These are phyloP conservation scores for Anarhynchus alexandrinus DNA, from an alignment of 2,113 vertebrate genomes.

Conservation along the genomic window DNA sequence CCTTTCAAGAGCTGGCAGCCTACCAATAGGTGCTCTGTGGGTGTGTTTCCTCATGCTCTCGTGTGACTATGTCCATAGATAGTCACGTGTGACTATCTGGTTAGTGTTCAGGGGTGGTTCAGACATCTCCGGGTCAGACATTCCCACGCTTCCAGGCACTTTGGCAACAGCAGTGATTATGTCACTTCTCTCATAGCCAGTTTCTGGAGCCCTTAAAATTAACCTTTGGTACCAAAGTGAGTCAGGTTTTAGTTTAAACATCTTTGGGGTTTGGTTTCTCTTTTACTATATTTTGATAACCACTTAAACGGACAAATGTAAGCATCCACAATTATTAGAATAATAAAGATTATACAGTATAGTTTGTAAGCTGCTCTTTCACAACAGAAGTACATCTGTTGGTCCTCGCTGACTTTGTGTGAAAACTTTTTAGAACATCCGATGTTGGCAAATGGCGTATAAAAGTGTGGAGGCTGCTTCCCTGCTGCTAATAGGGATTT, in stretches of 20 bases:
- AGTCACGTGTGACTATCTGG: background rate
- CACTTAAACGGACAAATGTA: background rate
- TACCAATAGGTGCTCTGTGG: rapidly evolving
- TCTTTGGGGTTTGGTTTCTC: background rate
- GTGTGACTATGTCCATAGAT: background rate
- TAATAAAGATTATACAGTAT: no score
- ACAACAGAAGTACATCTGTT: background rate
- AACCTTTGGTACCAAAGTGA: background rate
- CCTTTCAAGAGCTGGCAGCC: background rate
- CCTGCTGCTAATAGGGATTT: background rate
- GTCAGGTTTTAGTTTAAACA: background rate
- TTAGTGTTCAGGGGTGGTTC: background rate
- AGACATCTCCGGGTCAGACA: background rate
- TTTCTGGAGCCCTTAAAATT: background rate
- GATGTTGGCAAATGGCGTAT: background rate
- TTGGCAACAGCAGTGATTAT: background rate
- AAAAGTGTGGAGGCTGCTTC: background rate
- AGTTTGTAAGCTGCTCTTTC: background rate
- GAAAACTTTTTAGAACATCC: background rate
- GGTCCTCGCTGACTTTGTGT: background rate
- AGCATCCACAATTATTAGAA: background rate
- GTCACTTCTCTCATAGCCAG: background rate
- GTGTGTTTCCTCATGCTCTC: background rate
- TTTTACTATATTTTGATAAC: background rate
- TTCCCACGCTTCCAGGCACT: background rate